A percentile compares a stretch with the other conserved stretches of the same genome.
Evolutionary conservation across 2,797 vertebrate genomes (phyloP).

Genomic region (Halcyon leucocephala): DNA sequence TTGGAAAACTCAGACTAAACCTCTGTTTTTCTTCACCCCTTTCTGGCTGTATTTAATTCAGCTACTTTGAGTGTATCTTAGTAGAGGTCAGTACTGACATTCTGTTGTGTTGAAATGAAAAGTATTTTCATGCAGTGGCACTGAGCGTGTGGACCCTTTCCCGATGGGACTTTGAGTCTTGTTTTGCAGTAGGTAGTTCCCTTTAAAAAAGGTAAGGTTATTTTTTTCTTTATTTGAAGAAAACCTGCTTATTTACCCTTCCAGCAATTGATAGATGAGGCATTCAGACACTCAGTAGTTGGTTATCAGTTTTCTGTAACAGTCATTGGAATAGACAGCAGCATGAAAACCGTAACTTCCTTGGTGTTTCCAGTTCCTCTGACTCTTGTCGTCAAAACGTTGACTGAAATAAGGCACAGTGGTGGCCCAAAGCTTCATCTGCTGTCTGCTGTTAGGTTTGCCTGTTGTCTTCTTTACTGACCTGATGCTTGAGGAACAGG

Average conservation of each 20-base stretch:
- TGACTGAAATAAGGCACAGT: not conserved
- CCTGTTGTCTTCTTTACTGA: not conserved
- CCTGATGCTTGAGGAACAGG: not conserved
- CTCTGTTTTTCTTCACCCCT: not conserved
- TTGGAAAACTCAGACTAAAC: not conserved
- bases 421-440: not conserved
- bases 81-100: not conserved
- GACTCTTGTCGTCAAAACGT: fast-evolving
- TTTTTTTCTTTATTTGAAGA: not conserved
- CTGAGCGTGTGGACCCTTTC: not conserved
- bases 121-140: not conserved
- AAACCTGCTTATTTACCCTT: not conserved
- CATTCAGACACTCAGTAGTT: not conserved
- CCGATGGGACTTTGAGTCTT: not conserved
- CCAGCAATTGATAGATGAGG: not conserved
- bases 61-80: not conserved
- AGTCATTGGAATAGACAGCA: not conserved
- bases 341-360: not conserved
- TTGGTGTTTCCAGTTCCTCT: not conserved
- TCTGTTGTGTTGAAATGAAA: not conserved
- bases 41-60: not conserved
- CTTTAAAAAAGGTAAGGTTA: not conserved
- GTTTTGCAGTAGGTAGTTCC: not conserved
- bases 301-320: not conserved
- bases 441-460: not conserved